Evolutionary conservation across 2,797 vertebrate species (phyloP).

Genomic region (Paratrypauchen microcephalus): DNA sequence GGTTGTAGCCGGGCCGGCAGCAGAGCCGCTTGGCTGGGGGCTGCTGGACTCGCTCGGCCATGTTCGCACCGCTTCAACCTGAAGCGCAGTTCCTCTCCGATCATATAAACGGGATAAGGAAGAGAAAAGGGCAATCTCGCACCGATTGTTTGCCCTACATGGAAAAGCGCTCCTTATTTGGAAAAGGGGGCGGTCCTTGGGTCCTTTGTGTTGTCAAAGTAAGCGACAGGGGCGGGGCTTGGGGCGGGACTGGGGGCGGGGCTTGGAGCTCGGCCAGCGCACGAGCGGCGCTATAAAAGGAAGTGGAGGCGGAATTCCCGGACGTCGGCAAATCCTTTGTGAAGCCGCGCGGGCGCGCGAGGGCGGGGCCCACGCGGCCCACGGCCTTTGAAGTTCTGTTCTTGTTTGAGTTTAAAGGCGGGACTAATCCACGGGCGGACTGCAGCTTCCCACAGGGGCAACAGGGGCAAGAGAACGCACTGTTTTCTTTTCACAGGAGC

Average conservation of each 20-base stretch:
- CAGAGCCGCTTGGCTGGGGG: conserved; percentile 97
- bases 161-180: conserved; percentile 78
- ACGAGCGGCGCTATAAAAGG: conserved; percentile 79
- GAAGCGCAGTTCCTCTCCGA: conserved; percentile 92
- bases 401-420: conserved; percentile 75
- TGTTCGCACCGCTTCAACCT: conserved; percentile 96
- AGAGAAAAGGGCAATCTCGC: conserved; percentile 79
- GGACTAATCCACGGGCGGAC: conserved; percentile 77
- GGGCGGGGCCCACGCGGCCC: conserved; percentile 72
- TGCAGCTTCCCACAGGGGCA: conserved; percentile 72
- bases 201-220: conserved; percentile 78
- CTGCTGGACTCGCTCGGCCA: conserved; percentile 99
- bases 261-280: conserved; percentile 66
- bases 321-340: conserved; percentile 81
- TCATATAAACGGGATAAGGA: conserved; percentile 93
- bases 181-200: conserved; percentile 67
- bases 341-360: conserved; percentile 71
- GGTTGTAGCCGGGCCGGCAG: conserved; percentile 94
- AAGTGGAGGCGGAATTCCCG: conserved; percentile 81
- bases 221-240: conserved; percentile 68
- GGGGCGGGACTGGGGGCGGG: conserved; percentile 73
- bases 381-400: conserved; percentile 74
- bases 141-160: conserved; percentile 85
- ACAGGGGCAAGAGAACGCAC: conserved; percentile 67
- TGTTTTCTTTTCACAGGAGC: conserved; percentile 57